Evolutionary conservation across 2,888 invertebrate species (phyloP), one percentile per base, ranked within the genome.

Genomic region (Pseudeuparius sepicola): DNA sequence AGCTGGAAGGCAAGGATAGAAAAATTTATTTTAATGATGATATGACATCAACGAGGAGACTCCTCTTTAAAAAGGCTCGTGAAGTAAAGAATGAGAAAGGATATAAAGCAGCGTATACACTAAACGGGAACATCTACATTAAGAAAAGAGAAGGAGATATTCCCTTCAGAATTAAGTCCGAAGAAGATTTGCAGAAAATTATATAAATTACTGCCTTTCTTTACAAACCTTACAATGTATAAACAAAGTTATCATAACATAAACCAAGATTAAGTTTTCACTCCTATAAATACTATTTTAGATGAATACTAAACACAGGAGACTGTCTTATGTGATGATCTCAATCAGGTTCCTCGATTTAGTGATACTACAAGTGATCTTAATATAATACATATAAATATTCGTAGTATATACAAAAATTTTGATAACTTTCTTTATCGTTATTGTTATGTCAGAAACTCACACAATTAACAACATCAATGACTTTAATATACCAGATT

Each of bases 121-220:
- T 23, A 13, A 26, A 32, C 15, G 37, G 37, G 5, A 24, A 24
- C n/a, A 37, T 37, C 25, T 37, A 18, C 25, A 18, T 37, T 13
- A 37, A 32, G 27, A 37, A 37, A 32, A 31, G 9, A 10, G 32
- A 37, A 10, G 24, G 18, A 24, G 36, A 36, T 12, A 16, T 12
- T 15, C 14, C 32, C 14, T 27, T 25, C n/a, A 37, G 20, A 31
- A 32, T 37, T 14, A 32, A 11, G 16, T 25, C 37, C 6, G 32
- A 33, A 30, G 18, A 25, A 16, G 31, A 31, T 20, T 17, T 37
- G 20, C 14, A 7, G n/a, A 3, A 34, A 14, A 11, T n/a, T 29
- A 6, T 37, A 28, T 10, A 28, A 4, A 28, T 10, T 10, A 7
- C 4, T 5, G n/a, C 12, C n/a, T n/a, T n/a, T n/a, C n/a, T n/a